Evolutionary conservation across 2,113 vertebrate species (phyloP), one percentile per base, ranked within the genome.

Genomic region (Mobula birostris): DNA sequence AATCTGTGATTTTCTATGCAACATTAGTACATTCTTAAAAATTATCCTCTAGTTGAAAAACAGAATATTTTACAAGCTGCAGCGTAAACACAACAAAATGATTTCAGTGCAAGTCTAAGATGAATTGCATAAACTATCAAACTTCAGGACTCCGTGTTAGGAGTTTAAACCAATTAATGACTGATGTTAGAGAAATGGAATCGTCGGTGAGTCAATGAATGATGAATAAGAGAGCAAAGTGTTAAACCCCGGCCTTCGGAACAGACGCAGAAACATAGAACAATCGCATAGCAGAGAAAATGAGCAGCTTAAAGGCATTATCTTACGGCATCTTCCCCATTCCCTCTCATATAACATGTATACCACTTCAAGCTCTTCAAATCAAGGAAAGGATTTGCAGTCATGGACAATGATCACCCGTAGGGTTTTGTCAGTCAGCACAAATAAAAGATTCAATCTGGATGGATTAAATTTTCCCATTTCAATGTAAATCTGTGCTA

Each of bases 331-430:
- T 32, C 48, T n/a, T 29, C 27, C 58, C 56, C 40, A 87, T 29
- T 61, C 11, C 85, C 61, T 66, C 32, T 17, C 17, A 2, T 66
- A 2, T 6, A 66, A 14, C 61, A 15, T 32, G 58, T 7, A 32
- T 14, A 63, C n/a, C 61, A 32, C 85, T 66, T 90, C 58, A 90
- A 90, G 61, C n/a, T 66, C 48, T 61, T 90, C 85, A n/a, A 90
- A 90, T 90, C 85, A 66, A 66, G 61, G 21, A 66, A 90, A 63
- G 85, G 85, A 90, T 90, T 90, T 66, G 85, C 14, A 0, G 82
- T 61, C 48, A 58, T 11, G 15, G 82, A 56, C 83, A 63, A 17
- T 90, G 27, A 24, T 21, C 61, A 2, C 29, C 61, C 17, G 85
- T 14, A 63, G 58, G 29, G 29, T 90, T 88, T 88, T 90, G 15